These are phyloP conservation scores for Stigmatopora nigra DNA, from an alignment of 2,113 vertebrate species.

Conservation along the genomic window DNA sequence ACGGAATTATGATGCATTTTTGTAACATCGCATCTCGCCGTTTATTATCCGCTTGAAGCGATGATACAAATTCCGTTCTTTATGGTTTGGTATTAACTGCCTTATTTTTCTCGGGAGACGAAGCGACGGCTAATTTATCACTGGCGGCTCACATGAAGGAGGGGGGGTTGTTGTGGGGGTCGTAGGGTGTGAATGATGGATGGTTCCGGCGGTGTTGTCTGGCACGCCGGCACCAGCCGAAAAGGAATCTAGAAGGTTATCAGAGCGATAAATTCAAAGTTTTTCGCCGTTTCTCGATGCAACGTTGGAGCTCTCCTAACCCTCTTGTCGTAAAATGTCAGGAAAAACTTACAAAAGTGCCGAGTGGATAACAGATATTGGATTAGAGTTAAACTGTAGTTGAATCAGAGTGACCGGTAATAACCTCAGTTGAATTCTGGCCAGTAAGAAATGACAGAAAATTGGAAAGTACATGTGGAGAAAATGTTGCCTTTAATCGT, in stretches of 20 bases:
- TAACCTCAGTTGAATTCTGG: background rate
- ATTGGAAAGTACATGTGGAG: background rate
- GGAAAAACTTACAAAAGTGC: slow-evolving; percentile 25
- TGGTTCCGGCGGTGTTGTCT: slow-evolving; percentile 59
- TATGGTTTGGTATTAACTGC: slow-evolving; percentile 65
- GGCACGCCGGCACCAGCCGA: slow-evolving; percentile 50
- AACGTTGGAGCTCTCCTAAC: slow-evolving; percentile 43
- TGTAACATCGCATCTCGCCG: slow-evolving; percentile 42
- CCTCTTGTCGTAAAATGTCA: slow-evolving; percentile 37
- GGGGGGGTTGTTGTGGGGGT: slow-evolving; percentile 15
- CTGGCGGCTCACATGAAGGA: slow-evolving; percentile 40
- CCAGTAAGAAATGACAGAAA: background rate
- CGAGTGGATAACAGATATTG: background rate
- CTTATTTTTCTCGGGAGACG: slow-evolving; percentile 60
- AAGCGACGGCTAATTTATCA: slow-evolving; percentile 60
- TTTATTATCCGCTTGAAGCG: slow-evolving; percentile 59
- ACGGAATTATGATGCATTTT: slow-evolving; percentile 49
- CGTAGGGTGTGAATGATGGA: slow-evolving; percentile 64
- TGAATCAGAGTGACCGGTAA: background rate
- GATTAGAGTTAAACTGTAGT: background rate
- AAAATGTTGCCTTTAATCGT: too few relatives aligned
- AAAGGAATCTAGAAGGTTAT: slow-evolving; percentile 70
- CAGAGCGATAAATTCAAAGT: slow-evolving; percentile 64
- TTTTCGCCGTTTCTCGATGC: slow-evolving; percentile 57
- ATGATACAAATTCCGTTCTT: slow-evolving; percentile 57